A percentile compares a stretch with the other conserved stretches of the same genome.
Conservation (phyloP, 1,140 invertebrate species). For the Drosophila malerkotliana region DNA sequence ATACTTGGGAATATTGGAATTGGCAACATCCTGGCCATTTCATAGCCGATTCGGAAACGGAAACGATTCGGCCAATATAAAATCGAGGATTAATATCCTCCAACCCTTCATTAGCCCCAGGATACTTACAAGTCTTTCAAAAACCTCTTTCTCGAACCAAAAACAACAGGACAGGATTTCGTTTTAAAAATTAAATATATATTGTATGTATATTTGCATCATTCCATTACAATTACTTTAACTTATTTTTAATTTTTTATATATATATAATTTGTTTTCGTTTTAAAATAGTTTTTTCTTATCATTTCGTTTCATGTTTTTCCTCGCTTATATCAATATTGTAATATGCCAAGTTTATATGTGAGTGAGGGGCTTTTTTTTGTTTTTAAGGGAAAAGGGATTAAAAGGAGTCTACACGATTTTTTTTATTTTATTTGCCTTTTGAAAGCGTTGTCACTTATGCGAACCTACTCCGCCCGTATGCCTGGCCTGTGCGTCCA, state of each 20-base stretch:
- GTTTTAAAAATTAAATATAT: conserved; percentile 53
- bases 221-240: conserved; percentile 76
- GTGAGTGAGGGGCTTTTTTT: conserved; percentile 25
- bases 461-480: neutral
- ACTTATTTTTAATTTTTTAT: conserved; percentile 55
- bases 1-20: no score
- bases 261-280: conserved; percentile 31
- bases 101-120: no score
- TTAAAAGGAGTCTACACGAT: conserved; percentile 10
- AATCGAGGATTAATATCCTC: no score
- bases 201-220: conserved; percentile 79
- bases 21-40: no score
- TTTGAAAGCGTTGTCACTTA: conserved; percentile 47
- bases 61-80: no score
- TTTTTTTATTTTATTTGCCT: conserved; percentile 30
- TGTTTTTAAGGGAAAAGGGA: neutral
- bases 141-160: neutral
- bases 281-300: conserved; percentile 40
- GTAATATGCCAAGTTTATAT: conserved; percentile 72
- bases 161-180: conserved; percentile 2
- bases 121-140: no score
- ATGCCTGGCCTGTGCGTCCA: neutral
- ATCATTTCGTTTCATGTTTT: conserved; percentile 29
- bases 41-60: no score
- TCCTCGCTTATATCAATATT: conserved; percentile 70